Conservation (phyloP, 1,140 invertebrate genomes). For the Oedothorax gibbosus region DNA sequence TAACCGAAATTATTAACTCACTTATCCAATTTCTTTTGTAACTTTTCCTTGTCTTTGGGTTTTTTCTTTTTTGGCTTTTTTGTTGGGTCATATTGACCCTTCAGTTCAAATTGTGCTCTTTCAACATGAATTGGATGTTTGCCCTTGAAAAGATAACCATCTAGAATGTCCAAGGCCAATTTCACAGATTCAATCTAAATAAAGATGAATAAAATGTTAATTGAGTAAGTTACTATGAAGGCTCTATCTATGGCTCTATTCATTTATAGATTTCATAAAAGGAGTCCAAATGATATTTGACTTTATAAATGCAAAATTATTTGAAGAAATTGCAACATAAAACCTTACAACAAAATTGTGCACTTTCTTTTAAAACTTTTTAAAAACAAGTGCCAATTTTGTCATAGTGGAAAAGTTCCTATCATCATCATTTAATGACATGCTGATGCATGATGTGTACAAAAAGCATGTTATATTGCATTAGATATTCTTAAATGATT, state of each 20-base stretch:
- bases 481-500: too few relatives aligned
- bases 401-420: too few relatives aligned
- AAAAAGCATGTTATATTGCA: too few relatives aligned
- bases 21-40: slow-evolving; percentile 95
- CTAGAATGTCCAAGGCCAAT: slow-evolving; percentile 90
- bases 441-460: too few relatives aligned
- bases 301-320: too few relatives aligned
- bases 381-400: too few relatives aligned
- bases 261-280: too few relatives aligned
- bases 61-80: slow-evolving; percentile 89
- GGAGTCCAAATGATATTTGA: too few relatives aligned
- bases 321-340: too few relatives aligned
- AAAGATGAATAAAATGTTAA: slow-evolving; percentile 63
- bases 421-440: too few relatives aligned
- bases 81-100: slow-evolving; percentile 93
- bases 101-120: slow-evolving; percentile 93
- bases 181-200: slow-evolving; percentile 90
- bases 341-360: too few relatives aligned
- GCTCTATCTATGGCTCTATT: background rate
- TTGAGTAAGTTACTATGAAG: slow-evolving; percentile 9
- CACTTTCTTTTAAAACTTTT: too few relatives aligned
- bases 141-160: slow-evolving; percentile 81
- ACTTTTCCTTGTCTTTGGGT: slow-evolving; percentile 84
- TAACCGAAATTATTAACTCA: slow-evolving; percentile 68
- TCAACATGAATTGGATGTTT: slow-evolving; percentile 83